Percentiles rank a stretch among this genome's conserved stretches.
phyloP scores from a whole-genome alignment of 2,888 invertebrate genomes.

The Molanna angustata region DNA sequence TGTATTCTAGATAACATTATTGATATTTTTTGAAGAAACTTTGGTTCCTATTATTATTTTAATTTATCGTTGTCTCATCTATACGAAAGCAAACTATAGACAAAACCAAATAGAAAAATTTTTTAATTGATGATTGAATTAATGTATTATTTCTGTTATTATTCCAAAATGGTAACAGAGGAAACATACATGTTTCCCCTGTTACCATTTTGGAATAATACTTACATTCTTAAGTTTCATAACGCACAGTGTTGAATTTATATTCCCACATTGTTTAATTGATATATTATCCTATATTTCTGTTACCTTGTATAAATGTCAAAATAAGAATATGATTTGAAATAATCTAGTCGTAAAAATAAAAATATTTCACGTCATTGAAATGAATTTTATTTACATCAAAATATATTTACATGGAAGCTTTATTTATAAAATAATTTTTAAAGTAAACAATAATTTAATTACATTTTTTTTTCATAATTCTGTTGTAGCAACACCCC shows the following conservation, averaged over 20 bases:
- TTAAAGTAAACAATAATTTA: neutral
- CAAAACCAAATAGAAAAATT: too few relatives aligned
- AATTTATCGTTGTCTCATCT: too few relatives aligned
- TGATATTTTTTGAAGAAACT: too few relatives aligned
- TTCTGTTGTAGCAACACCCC: constrained; percentile 88
- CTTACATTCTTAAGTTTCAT: too few relatives aligned
- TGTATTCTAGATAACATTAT: too few relatives aligned
- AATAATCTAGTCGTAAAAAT: constrained; percentile 31
- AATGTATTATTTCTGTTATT: too few relatives aligned
- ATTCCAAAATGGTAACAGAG: too few relatives aligned
- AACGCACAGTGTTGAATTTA: constrained; percentile 29
- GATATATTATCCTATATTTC: constrained; percentile 16
- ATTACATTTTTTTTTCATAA: constrained; percentile 49
- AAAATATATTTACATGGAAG: neutral
- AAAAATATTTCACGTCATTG: constrained; percentile 25
- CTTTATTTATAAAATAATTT: neutral
- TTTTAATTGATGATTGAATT: too few relatives aligned
- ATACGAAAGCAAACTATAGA: too few relatives aligned
- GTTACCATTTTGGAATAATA: too few relatives aligned
- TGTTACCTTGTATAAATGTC: constrained; percentile 16
- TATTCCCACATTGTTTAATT: constrained; percentile 28
- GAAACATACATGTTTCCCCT: too few relatives aligned
- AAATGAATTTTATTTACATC: constrained; percentile 25
- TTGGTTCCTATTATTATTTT: too few relatives aligned
- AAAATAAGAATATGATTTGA: constrained; percentile 20